Evolutionary conservation across 2,888 invertebrate species (phyloP), one percentile per base, ranked within the genome.

Genomic region (Pyrrhia umbra): DNA sequence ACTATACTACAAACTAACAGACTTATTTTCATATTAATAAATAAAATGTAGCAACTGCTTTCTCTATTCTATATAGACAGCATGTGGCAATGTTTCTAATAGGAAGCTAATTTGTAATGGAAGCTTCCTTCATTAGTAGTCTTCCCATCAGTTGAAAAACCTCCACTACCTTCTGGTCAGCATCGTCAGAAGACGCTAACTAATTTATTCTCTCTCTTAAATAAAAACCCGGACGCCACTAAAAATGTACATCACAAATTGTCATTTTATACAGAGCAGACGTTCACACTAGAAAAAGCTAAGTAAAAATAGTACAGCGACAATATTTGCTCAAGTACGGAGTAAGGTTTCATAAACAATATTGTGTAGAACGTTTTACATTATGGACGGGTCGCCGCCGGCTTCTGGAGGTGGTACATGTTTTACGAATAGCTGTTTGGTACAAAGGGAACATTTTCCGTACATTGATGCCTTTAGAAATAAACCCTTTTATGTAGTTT

Each of bases 281-380:
- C 60, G 40, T 43, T 61, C 39, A 60, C 60, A 37, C 60, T 40
- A 50, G 39, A 57, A 64, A 71, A 43, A 62, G 57, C 51, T 65
- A 60, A 60, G 60, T 58, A 67, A 54, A 66, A 73, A 79, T 77
- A 69, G 77, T 77, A 69, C 54, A 25, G 15, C 57, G 30, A 56
- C 69, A 64, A 69, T 62, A 77, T 73, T 76, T 64, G 56, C 45
- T 60, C 20, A 25, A 63, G 58, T 54, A 39, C 47, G 20, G 52
- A 61, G 58, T 46, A 43, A 57, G 72, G 76, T 61, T 66, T 55
- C 57, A 73, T 63, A 76, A 76, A 79, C 73, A 76, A 73, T 76
- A 64, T 55, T 56, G 52, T 66, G 56, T 55, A 60, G 54, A 66
- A 47, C 65, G 65, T 55, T 74, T 65, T 68, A 72, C 62, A 72